A percentile compares a stretch with the other conserved stretches of the same genome.
Conservation (phyloP, 1,140 invertebrate species). For the Drosophila elegans region DNA sequence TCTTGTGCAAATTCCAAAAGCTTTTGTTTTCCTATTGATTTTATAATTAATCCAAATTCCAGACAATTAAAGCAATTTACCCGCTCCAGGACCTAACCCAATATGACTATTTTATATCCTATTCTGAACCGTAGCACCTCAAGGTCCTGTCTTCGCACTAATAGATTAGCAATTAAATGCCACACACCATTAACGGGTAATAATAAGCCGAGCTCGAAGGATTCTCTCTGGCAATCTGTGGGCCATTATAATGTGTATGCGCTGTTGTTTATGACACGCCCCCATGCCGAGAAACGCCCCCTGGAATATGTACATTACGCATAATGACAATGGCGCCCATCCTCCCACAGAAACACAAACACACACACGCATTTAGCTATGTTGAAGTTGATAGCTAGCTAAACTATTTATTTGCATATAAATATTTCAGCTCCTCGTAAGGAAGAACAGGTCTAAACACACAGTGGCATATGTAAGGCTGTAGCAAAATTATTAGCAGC, state of each 20-base stretch:
- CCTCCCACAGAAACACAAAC: constrained; percentile 4
- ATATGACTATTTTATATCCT: constrained; percentile 37
- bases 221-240: constrained; percentile 9
- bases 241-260: constrained; percentile 24
- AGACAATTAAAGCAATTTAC: constrained; percentile 61
- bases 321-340: constrained; percentile 52
- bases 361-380: constrained; percentile 3
- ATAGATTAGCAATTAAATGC: constrained; percentile 81
- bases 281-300: constrained; percentile 8
- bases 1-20: constrained; percentile 33
- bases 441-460: constrained; percentile 31
- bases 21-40: constrained; percentile 60
- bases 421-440: constrained; percentile 65
- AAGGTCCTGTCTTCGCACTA: constrained; percentile 43
- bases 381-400: constrained; percentile 67
- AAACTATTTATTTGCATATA: constrained; percentile 83
- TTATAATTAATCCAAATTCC: constrained; percentile 55
- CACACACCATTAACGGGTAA: constrained; percentile 76
- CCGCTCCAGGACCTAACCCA: constrained; percentile 35
- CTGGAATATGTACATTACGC: constrained; percentile 26
- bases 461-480: constrained; percentile 4
- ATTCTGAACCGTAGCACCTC: constrained; percentile 1
- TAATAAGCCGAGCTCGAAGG: constrained; percentile 48
- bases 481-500: background rate
- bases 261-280: constrained; percentile 62